Evolutionary conservation across 2,797 vertebrate genomes (phyloP).

Genomic region (Cygnus olor): DNA sequence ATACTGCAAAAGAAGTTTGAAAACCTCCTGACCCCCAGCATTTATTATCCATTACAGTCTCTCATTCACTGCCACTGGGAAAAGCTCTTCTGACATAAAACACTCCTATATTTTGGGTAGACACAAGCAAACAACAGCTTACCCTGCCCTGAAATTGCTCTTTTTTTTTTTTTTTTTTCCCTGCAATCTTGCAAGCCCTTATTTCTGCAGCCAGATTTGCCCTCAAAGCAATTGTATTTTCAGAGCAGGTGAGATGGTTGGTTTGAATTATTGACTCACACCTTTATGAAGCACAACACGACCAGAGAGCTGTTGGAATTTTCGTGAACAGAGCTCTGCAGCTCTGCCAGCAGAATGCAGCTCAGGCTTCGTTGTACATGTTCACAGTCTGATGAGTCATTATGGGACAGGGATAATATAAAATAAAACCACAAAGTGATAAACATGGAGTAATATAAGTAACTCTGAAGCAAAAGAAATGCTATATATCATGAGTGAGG

Average conservation of each 20-base stretch:
- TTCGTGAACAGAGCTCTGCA: slow-evolving; percentile 72
- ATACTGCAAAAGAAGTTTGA: not conserved
- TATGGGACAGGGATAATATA: slow-evolving; percentile 71
- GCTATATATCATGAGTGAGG: not conserved
- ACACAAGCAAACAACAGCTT: slow-evolving; percentile 27
- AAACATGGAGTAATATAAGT: slow-evolving; percentile 67
- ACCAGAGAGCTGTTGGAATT: slow-evolving; percentile 72
- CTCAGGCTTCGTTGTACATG: slow-evolving; percentile 63
- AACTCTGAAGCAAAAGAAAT: slow-evolving; percentile 47
- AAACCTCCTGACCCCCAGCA: slow-evolving; percentile 20
- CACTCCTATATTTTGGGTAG: slow-evolving; percentile 18
- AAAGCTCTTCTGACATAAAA: slow-evolving; percentile 38
- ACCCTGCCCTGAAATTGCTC: not conserved
- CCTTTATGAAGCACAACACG: slow-evolving; percentile 63
- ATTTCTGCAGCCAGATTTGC: slow-evolving; percentile 31
- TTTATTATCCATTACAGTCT: slow-evolving; percentile 59
- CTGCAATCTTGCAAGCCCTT: not conserved
- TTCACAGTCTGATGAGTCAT: slow-evolving; percentile 77
- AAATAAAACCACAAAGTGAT: slow-evolving; percentile 74
- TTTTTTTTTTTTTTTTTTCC: not conserved
- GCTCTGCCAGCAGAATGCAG: slow-evolving; percentile 63
- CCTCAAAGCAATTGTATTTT: slow-evolving; percentile 46
- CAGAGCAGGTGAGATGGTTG: slow-evolving; percentile 50
- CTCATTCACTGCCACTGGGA: slow-evolving; percentile 4
- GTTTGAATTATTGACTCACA: slow-evolving; percentile 71